Evolutionary conservation across 2,888 invertebrate genomes (phyloP), one percentile per base, ranked within the genome.

Genomic region (Tipula lateralis): DNA sequence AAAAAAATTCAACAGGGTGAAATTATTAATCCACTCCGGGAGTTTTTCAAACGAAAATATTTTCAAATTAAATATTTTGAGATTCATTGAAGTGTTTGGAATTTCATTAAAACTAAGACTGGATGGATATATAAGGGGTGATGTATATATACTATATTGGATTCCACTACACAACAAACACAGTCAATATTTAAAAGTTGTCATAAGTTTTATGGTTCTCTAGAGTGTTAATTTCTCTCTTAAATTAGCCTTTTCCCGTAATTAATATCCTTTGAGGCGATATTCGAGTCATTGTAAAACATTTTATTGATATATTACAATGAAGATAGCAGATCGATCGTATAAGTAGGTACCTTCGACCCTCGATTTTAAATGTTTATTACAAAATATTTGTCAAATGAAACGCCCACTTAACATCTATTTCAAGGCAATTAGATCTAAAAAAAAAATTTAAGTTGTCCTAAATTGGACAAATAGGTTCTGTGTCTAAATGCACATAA

Each of bases 81-180:
- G 5, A 32, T 82, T 82, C 82, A 82, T 29, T 82, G 30, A 82
- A 82, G 82, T 82, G 82, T 82, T 82, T 82, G 82, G 30, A 82
- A 82, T 82, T 82, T 82, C 82, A 82, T 82, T 82, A 82, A 82
- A 82, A 82, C 29, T 30, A n/a, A 24, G n/a, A n/a, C n/a, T n/a
- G n/a, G n/a, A n/a, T n/a, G 66, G 19, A 24, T 66, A 24, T 24
- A 24, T 66, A 66, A 44, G 24, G 66, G 44, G 44, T 19, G n/a
- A 16, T 50, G 19, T 13, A 13, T 50, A n/a, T n/a, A 2, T 12
- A 7, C 66, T 9, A 9, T n/a, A n/a, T 9, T 66, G 66, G 24
- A 66, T 24, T 66, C 66, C 66, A 66, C 9, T 66, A 24, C 24
- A 19, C 24, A 66, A 66, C 19, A 3, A 19, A 24, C 24, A 66